Base-by-base conservation (phyloP, 2,888 invertebrate genomes). In the Diachrysia chrysitis region DNA sequence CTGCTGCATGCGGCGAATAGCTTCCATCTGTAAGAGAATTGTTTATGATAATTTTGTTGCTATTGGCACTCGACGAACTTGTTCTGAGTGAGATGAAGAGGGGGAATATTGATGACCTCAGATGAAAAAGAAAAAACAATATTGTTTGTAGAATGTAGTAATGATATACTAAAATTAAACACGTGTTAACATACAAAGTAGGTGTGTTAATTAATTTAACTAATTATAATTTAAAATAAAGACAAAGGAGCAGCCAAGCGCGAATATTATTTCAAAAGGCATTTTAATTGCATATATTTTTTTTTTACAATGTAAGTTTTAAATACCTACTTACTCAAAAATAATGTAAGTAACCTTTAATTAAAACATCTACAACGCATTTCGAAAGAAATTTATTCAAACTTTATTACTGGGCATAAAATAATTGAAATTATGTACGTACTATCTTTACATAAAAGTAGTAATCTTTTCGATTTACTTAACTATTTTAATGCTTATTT, bases 1-100 rank as follows among this genome's bases (percentile, higher is more conserved):
- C 90, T 97, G 96, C 74, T 96, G 95, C 97, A 98, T 97, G 46
- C 96, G 96, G 79, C 97, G 96, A 59, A 97, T 92, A 46, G 97
- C 97, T 96, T 98, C 96, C 87, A 94, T 74, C 95, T 95, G 85
- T 5, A 89, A 91, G 12, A 25, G 10, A 7, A n/a, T n/a, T 29
- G 29, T 7, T 29, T 29, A 7, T 0, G 5, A 42, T 2, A 37
- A 16, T n/a, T 21, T 17, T 14, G 12, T 2, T 21, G 19, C 17
- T 21, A 12, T 19, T n/a, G 6, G 6, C 7, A 5, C 7, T 1
- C 0, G 29, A 29, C 5, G 0, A 29, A 7, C 6, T 29, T 4
- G 29, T n/a, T n/a, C n/a, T n/a, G n/a, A n/a, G n/a, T n/a, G 5
- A 29, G 5, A 5, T 2, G 3, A 29, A 29, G 29, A 29, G 29